Base-by-base conservation (phyloP, 2,797 vertebrate genomes). In the Poeciliopsis turneri region DNA sequence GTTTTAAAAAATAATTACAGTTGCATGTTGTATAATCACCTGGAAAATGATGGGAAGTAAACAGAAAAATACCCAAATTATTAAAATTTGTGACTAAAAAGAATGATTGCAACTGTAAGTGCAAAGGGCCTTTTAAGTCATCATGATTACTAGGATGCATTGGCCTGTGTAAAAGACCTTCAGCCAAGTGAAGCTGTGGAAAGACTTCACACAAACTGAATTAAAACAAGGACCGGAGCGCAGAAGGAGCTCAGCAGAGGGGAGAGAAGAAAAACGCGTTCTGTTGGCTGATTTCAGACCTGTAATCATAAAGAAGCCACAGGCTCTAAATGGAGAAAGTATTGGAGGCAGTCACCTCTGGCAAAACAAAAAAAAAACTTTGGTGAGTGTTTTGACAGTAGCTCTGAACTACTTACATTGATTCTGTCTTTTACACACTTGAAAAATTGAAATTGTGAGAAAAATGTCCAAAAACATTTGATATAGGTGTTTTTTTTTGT, bases 151-250 rank as follows among this genome's bases (percentile, higher is more conserved):
- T 49, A 18, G 1, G 10, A 10, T 33, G 1, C n/a, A 30, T 4
- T 5, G 12, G n/a, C 28, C 30, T 49, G 16, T 33, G 23, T 23
- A 11, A 72, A 72, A 28, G 59, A 23, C 23, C 30, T 72, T 39
- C 30, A 57, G 10, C 41, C 39, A 59, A 11, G 20, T 1, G 36
- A 70, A 9, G 15, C n/a, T n/a, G 43, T 11, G 16, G 70, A n/a
- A 72, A 72, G 55, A 46, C 55, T 72, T 28, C 28, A 47, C 12
- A 61, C 28, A 55, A 53, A 72, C 36, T 33, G 20, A 77, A 66
- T 18, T 36, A 43, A 61, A 78, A 78, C 68, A 47, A 47, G 11
- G 23, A 68, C 8, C 9, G 53, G 11, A 59, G 55, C 43, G 18
- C 51, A 78, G 47, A 59, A 55, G 15, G 30, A 57, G 49, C 45